Percentiles rank a stretch among this genome's conserved stretches.
These are phyloP conservation scores for Rugalucina vietnamica DNA, from an alignment of 2,888 invertebrate species.

Conservation along the genomic window DNA sequence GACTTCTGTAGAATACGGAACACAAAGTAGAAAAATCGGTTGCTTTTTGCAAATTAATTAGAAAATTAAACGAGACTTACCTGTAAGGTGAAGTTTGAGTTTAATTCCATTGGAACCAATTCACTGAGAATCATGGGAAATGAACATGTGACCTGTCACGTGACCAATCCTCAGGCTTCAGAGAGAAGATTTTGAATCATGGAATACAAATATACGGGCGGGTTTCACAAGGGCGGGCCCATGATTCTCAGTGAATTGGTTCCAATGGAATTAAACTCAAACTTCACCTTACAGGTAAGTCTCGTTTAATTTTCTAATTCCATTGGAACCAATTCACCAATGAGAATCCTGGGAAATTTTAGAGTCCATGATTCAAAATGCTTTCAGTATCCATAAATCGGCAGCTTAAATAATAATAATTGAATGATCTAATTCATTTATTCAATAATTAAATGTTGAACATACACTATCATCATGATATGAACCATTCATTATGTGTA, in stretches of 20 bases:
- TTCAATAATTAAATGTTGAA: not conserved
- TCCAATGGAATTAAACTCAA: too few species aligned
- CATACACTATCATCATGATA: not conserved
- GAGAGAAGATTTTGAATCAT: conserved; percentile 3
- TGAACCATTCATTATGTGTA: not conserved
- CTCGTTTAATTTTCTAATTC: not conserved
- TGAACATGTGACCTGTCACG: not conserved
- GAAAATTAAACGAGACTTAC: too few species aligned
- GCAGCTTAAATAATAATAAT: not conserved
- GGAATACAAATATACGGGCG: not conserved
- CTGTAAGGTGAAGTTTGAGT: not conserved
- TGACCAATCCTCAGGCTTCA: not conserved
- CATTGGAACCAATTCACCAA: not conserved
- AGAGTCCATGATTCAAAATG: conserved; percentile 3
- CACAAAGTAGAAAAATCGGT: too few species aligned
- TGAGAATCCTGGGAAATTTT: conserved; percentile 1
- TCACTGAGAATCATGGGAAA: conserved; percentile 1
- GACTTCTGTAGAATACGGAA: too few species aligned
- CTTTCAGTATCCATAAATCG: not conserved
- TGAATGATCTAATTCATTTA: not conserved
- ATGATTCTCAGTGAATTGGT: not conserved
- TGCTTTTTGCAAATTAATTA: too few species aligned
- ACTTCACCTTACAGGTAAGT: too few species aligned
- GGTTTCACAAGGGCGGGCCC: not conserved
- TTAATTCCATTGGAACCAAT: not conserved